Base-by-base conservation (phyloP, 2,888 invertebrate species). In the Cecidostiba fungosa region DNA sequence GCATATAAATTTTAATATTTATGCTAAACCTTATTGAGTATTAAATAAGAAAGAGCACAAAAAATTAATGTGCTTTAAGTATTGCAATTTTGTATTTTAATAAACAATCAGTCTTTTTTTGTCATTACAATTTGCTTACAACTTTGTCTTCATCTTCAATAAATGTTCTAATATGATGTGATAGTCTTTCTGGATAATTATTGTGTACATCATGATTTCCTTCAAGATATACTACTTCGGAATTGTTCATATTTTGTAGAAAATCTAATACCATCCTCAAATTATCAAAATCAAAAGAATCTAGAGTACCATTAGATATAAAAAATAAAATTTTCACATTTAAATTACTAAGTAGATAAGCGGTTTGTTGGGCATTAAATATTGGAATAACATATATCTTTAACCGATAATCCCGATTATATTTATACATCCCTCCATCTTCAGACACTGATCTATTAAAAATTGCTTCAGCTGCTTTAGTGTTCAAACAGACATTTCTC, bases 181-280 rank as follows among this genome's bases (percentile, higher is more conserved):
- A 94, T 5, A 96, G 92, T 19, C 91, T 90, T 86, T 95, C 94
- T 0, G 96, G 96, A 87, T 94, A 89, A 5, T 94, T 95, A 70
- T 95, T 94, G 90, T 96, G 96, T 0, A 96, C 94, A 88, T 96
- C 95, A 87, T 96, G 96, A 59, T 94, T 93, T 0, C 96, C 96
- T 0, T 94, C 91, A 0, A 96, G 94, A 0, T 93, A 0, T 88
- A 90, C 84, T n/a, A 84, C 0, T 10, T 76, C 4, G 29, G 85
- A 23, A 26, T 39, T n/a, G 66, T 77, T 1, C 74, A 8, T 54
- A n/a, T n/a, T 10, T 86, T 62, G 5, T 23, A 72, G 0, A 14
- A 1, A 0, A 19, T 39, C 0, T 16, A 32, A 19, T 70, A 77
- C 0, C 14, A 62, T 0, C 0, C 0, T n/a, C 6, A 39, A 16